A percentile compares a stretch with the other conserved stretches of the same genome.
phyloP scores from a whole-genome alignment of 2,888 invertebrate genomes.

The Drosophila phalerata region DNA sequence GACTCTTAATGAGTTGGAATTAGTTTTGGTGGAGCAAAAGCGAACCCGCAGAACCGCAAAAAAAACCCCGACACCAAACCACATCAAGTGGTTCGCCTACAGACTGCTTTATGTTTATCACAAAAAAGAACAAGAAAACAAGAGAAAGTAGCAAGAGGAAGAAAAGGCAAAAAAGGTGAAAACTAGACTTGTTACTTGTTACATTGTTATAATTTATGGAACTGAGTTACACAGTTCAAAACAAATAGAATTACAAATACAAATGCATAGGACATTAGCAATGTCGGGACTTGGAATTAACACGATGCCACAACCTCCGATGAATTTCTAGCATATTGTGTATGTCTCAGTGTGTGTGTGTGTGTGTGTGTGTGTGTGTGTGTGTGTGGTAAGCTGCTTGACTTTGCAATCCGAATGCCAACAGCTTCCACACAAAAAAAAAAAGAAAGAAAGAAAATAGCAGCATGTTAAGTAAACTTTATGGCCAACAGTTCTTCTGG shows the following conservation, averaged over 20 bases:
- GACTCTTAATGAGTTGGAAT: constrained; percentile 55
- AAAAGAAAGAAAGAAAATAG: constrained; percentile 21
- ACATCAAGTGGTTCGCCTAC: constrained; percentile 56
- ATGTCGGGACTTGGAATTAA: constrained; percentile 63
- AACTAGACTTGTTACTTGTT: constrained; percentile 32
- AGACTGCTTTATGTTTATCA: constrained; percentile 30
- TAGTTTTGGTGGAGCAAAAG: constrained; percentile 33
- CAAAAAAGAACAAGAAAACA: constrained; percentile 32
- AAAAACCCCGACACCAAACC: constrained; percentile 30
- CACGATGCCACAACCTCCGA: constrained; percentile 55
- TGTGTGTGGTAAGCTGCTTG: constrained; percentile 69
- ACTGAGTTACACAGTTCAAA: constrained; percentile 60
- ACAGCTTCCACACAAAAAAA: constrained; percentile 59
- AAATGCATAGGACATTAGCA: constrained; percentile 68
- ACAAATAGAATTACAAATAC: constrained; percentile 65
- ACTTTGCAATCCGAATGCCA: constrained; percentile 75
- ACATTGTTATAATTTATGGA: constrained; percentile 77
- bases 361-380: constrained; percentile 35
- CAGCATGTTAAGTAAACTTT: constrained; percentile 80
- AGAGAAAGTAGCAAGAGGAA: neutral
- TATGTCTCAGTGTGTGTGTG: constrained; percentile 20
- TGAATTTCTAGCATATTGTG: constrained; percentile 53
- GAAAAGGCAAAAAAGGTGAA: neutral
- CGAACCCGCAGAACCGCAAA: constrained; percentile 31
- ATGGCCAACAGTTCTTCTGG: constrained; percentile 58